Percentiles rank a stretch among this genome's conserved stretches.
Conservation (phyloP, 92 coral and sea anemone genomes). For the Porites lobata region DNA sequence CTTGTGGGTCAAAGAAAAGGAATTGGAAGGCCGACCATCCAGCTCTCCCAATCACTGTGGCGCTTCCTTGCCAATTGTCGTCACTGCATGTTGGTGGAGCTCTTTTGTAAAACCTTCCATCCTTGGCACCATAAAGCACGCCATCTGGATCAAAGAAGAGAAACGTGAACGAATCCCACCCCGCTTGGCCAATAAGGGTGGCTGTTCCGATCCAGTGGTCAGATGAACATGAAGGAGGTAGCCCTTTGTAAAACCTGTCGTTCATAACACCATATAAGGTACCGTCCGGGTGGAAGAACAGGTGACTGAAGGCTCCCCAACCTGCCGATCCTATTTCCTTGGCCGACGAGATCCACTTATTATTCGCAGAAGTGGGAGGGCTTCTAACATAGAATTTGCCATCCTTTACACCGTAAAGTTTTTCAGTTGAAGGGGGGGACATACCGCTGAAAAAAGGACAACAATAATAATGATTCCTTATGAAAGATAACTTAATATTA, state of each 20-base stretch:
- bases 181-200: conserved; percentile 9
- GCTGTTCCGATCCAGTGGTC: conserved; percentile 18
- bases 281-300: conserved; percentile 44
- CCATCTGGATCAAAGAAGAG: conserved; percentile 53
- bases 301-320: conserved; percentile 1
- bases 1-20: conserved; percentile 31
- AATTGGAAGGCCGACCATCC: conserved; percentile 32
- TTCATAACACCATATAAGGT: conserved; percentile 2
- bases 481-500: no score
- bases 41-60: conserved; percentile 9
- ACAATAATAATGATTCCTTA: no score
- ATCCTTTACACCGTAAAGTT: background rate
- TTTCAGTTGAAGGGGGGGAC: background rate
- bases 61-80: conserved; percentile 25
- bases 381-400: background rate
- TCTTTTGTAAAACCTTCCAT: conserved; percentile 26
- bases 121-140: conserved; percentile 14
- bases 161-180: conserved; percentile 23
- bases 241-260: conserved; percentile 17
- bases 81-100: background rate
- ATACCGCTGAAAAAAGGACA: background rate
- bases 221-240: background rate
- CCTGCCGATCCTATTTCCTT: background rate
- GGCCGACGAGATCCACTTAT: conserved; percentile 1
- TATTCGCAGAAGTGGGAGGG: background rate